Percentiles rank a stretch among this genome's conserved stretches.
Evolutionary conservation across 2,888 invertebrate species (phyloP).

Genomic region (Tortricodes alternella): DNA sequence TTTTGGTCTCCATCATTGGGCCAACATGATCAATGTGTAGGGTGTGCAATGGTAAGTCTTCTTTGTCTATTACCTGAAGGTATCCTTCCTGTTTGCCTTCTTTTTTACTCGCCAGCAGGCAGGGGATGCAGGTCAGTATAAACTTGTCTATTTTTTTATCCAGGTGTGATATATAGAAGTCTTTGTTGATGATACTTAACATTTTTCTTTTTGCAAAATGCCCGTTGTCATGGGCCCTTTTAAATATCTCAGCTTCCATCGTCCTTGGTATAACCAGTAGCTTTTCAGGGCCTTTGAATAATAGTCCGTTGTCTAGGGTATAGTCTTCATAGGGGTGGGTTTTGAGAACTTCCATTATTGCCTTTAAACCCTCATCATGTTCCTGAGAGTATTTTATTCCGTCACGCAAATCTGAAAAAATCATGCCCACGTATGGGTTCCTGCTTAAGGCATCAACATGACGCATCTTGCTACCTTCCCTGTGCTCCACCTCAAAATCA

Average conservation of each 20-base stretch:
- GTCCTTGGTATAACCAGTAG: slow-evolving; percentile 40
- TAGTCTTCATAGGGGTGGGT: slow-evolving; percentile 13
- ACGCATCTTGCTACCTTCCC: slow-evolving; percentile 1
- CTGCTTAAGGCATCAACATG: slow-evolving; percentile 18
- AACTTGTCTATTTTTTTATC: slow-evolving; percentile 20
- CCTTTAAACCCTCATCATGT: neutral
- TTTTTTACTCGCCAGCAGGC: slow-evolving; percentile 30
- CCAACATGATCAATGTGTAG: slow-evolving; percentile 49
- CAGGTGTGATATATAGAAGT: slow-evolving; percentile 39
- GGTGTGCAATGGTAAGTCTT: slow-evolving; percentile 40
- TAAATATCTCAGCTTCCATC: slow-evolving; percentile 48
- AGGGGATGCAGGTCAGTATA: slow-evolving; percentile 24
- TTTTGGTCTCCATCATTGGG: slow-evolving; percentile 41
- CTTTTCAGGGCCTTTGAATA: slow-evolving; percentile 28
- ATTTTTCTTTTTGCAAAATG: slow-evolving; percentile 46
- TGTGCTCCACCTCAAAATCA: slow-evolving; percentile 6
- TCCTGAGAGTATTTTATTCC: neutral
- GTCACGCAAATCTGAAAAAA: neutral
- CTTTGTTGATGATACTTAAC: slow-evolving; percentile 36
- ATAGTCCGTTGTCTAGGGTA: slow-evolving; percentile 20
- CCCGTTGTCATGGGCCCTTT: slow-evolving; percentile 46
- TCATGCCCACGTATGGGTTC: neutral
- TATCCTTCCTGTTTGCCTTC: slow-evolving; percentile 44
- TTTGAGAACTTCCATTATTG: neutral
- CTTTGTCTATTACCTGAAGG: slow-evolving; percentile 43